Base-by-base conservation (phyloP, 1,140 invertebrate species). In the Cydia pomonella region DNA sequence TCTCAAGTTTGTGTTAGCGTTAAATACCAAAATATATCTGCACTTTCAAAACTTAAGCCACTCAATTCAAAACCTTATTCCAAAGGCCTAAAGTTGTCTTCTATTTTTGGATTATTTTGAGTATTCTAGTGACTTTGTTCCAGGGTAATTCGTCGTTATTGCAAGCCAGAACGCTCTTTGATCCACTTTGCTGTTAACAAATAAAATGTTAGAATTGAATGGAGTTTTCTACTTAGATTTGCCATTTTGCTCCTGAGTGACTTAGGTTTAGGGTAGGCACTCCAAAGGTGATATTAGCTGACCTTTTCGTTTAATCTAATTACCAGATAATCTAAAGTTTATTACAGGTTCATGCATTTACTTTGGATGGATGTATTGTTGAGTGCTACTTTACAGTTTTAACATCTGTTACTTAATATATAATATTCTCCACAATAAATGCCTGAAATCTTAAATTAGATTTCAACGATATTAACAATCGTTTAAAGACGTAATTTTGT, bases 301-400 rank as follows among this genome's bases (percentile, higher is more conserved):
- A 69, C 64, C 64, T 69, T 66, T 69, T 69, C 64, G 9, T 69
- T 69, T 69, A 21, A 69, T 69, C 64, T n/a, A 69, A 69, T 69
- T 69, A 69, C 0, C 7, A 33, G 64, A 33, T 69, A 69, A 69
- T 69, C 64, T 69, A 69, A 33, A 33, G 64, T 69, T 69, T 69
- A 69, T 69, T 69, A 69, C 64, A 33, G 27, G 27, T 33, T 69
- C 18, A 21, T 9, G 53, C 23, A 12, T 59, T 23, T 59, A 59
- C 53, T 66, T 29, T 23, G 13, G 27, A 63, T 63, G 13, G 9
- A 16, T 21, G 21, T 47, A 47, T 16, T 47, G 4, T n/a, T 50
- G 16, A 18, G 5, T 50, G 47, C 1, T n/a, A 13, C n/a, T 44
- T 44, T 2, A 3, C 13, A 53, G 7, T 59, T 59, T 23, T 23